Percentiles rank a stretch among this genome's conserved stretches.
These are phyloP conservation scores for Xiphorhynchus elegans DNA, from an alignment of 2,113 vertebrate species.

Conservation along the genomic window DNA sequence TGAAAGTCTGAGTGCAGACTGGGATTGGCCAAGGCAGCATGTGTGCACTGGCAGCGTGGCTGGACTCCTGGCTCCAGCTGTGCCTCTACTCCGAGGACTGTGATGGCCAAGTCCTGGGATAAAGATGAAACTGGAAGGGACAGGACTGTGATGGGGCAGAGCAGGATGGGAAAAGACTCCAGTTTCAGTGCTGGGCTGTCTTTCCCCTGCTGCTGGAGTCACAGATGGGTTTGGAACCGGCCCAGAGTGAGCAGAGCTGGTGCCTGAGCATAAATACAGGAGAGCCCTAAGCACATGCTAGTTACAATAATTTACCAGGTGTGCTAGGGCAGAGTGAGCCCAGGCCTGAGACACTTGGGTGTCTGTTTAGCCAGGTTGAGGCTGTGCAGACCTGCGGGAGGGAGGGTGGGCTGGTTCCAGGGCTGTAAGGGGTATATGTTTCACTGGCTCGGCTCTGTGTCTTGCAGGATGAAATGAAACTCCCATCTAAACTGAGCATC, in stretches of 20 bases:
- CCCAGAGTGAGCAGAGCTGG: not conserved
- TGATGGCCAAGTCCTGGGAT: rapidly evolving
- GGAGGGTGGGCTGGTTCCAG: not conserved
- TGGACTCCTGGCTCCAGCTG: rapidly evolving
- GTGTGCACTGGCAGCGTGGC: rapidly evolving
- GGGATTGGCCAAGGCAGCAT: rapidly evolving
- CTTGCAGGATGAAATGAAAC: constrained; percentile 89
- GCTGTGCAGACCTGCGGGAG: rapidly evolving
- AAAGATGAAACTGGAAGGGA: not conserved
- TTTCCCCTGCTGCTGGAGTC: not conserved
- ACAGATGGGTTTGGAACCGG: not conserved
- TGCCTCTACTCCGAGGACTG: not conserved
- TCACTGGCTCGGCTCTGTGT: constrained; percentile 49
- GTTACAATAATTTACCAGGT: not conserved
- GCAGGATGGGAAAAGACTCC: not conserved
- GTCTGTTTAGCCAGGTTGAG: not conserved
- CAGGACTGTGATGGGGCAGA: not conserved
- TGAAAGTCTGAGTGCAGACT: not conserved
- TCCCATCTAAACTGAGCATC: constrained; percentile 87
- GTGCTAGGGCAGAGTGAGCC: not conserved
- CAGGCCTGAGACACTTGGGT: not conserved
- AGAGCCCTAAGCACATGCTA: not conserved
- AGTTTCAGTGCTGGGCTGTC: not conserved
- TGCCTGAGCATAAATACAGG: not conserved
- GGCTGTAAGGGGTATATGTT: not conserved